Conservation (phyloP, 2,113 vertebrate genomes). For the Rhineura floridana region DNA sequence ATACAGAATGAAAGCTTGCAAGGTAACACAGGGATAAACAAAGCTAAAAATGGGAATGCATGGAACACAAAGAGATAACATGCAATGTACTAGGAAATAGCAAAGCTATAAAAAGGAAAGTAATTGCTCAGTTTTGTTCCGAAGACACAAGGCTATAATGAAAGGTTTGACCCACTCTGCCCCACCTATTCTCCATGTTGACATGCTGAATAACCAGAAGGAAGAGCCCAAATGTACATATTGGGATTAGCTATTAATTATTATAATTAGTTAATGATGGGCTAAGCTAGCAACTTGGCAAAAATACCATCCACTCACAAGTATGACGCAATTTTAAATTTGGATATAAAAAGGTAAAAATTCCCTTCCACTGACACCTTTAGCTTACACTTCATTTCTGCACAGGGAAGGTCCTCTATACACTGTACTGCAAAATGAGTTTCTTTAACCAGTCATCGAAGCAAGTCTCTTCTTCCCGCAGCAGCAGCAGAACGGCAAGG, state of each 20-base stretch:
- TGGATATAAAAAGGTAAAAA: constrained; percentile 51
- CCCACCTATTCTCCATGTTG: constrained; percentile 65
- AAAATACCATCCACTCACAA: constrained; percentile 54
- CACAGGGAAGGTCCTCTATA: background rate
- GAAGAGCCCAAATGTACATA: constrained; percentile 60
- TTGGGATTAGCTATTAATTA: constrained; percentile 60
- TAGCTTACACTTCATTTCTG: fast-evolving
- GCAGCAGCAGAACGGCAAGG: constrained; percentile 36
- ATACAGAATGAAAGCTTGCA: background rate
- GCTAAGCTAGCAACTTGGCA: constrained; percentile 30
- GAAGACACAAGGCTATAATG: constrained; percentile 44
- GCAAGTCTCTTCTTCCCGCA: constrained; percentile 53
- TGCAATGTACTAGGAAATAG: background rate
- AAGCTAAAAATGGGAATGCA: background rate
- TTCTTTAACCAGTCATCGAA: constrained; percentile 35
- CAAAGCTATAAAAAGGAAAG: background rate
- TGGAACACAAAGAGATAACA: background rate
- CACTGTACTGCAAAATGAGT: constrained; percentile 51
- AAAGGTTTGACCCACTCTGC: constrained; percentile 48
- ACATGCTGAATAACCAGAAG: constrained; percentile 56
- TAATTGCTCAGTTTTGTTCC: constrained; percentile 46
- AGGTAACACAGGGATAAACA: background rate
- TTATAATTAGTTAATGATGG: constrained; percentile 47
- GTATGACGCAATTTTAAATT: background rate
- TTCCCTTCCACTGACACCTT: background rate